Conservation (phyloP, 1,140 invertebrate genomes). For the Aphis gossypii region DNA sequence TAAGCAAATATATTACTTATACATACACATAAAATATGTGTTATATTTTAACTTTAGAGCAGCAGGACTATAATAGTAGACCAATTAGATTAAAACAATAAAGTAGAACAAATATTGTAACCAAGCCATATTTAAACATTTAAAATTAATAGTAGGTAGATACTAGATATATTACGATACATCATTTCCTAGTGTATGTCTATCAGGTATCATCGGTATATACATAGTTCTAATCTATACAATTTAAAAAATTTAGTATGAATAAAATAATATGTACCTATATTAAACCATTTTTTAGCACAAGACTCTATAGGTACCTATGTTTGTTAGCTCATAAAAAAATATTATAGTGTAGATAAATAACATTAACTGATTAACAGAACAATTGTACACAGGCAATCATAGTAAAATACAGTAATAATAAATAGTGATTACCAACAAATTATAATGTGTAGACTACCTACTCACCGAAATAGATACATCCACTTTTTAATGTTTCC, state of each 20-base stretch:
- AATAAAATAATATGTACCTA: neutral
- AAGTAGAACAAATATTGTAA: neutral
- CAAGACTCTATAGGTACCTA: neutral
- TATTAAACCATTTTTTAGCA: neutral
- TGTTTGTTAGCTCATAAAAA: neutral
- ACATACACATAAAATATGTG: neutral
- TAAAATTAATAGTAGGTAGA: neutral
- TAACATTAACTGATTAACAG: neutral
- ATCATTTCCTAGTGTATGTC: neutral
- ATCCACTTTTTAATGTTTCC: neutral
- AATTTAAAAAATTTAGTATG: neutral
- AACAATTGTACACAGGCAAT: neutral
- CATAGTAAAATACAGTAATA: neutral
- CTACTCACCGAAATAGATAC: slow-evolving; percentile 1
- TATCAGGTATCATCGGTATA: neutral
- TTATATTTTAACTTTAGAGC: neutral
- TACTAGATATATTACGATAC: neutral
- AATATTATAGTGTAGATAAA: neutral
- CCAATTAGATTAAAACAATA: neutral
- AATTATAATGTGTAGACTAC: neutral
- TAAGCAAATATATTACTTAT: neutral
- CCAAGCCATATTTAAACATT: neutral
- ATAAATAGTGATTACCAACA: neutral
- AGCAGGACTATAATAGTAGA: neutral
- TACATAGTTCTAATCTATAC: neutral